These are phyloP conservation scores for Channallabes apus DNA, from an alignment of 2,797 vertebrate genomes.

Conservation along the genomic window DNA sequence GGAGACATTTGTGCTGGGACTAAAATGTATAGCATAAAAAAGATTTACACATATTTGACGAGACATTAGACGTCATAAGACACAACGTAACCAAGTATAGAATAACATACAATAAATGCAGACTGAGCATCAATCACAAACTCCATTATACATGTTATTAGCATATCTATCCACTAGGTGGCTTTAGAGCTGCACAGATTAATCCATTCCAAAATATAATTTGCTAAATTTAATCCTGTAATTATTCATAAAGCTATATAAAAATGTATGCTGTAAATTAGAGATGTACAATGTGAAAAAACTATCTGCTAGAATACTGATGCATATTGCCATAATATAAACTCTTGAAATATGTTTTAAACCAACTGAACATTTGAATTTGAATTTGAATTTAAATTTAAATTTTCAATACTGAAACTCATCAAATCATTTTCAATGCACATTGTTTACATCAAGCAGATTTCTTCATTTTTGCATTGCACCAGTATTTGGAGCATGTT, in stretches of 20 bases:
- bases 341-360: not conserved
- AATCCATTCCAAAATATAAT: not conserved
- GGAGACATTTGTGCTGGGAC: constrained; percentile 97
- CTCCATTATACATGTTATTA: constrained; percentile 14
- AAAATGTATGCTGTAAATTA: not conserved
- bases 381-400: not conserved
- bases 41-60: not conserved
- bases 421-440: not conserved
- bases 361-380: too few species aligned
- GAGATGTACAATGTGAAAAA: not conserved
- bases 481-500: not conserved
- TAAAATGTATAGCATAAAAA: constrained; percentile 68
- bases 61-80: not conserved
- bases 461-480: not conserved
- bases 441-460: not conserved
- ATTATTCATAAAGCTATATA: too few species aligned
- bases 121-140: not conserved
- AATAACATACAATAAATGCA: not conserved
- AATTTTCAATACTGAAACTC: not conserved
- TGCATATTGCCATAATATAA: not conserved
- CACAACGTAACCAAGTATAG: not conserved
- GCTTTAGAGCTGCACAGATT: constrained; percentile 1
- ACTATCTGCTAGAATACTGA: not conserved
- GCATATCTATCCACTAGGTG: constrained; percentile 39
- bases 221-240: not conserved